A percentile compares a stretch with the other conserved stretches of the same genome.
Conservation (phyloP, 2,888 invertebrate species). For the Lordiphosa andalusiaca region DNA sequence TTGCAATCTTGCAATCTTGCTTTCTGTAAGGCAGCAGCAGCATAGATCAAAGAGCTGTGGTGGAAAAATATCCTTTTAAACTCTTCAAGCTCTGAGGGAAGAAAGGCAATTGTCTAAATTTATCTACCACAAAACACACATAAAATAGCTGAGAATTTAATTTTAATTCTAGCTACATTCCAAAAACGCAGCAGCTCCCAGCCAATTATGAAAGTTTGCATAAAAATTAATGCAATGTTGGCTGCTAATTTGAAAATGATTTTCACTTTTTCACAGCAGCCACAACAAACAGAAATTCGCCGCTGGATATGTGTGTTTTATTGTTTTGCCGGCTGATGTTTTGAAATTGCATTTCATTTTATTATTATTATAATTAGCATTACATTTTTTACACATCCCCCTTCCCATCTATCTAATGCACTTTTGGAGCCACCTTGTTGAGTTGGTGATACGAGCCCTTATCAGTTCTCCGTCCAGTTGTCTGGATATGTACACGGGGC, state of each 20-base stretch:
- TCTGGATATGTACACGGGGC: constrained; percentile 88
- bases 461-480: constrained; percentile 99
- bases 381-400: no score
- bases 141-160: constrained; percentile 47
- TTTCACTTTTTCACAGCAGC: constrained; percentile 25
- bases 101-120: constrained; percentile 60
- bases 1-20: no score
- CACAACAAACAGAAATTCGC: constrained; percentile 1
- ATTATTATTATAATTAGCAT: no score
- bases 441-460: constrained; percentile 90
- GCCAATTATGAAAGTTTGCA: constrained; percentile 9
- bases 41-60: no score
- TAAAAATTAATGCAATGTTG: constrained; percentile 36
- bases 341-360: no score
- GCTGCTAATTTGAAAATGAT: constrained; percentile 65
- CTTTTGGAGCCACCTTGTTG: constrained; percentile 52
- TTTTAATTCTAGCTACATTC: constrained; percentile 29
- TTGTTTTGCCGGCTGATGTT: no score
- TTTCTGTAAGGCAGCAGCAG: no score
- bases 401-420: no score
- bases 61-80: no score
- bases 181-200: constrained; percentile 17
- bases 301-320: neutral
- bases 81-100: no score
- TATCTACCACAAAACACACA: constrained; percentile 31